A percentile compares a stretch with the other conserved stretches of the same genome.
Conservation (phyloP, 2,888 invertebrate species). For the Serripes groenlandicus region DNA sequence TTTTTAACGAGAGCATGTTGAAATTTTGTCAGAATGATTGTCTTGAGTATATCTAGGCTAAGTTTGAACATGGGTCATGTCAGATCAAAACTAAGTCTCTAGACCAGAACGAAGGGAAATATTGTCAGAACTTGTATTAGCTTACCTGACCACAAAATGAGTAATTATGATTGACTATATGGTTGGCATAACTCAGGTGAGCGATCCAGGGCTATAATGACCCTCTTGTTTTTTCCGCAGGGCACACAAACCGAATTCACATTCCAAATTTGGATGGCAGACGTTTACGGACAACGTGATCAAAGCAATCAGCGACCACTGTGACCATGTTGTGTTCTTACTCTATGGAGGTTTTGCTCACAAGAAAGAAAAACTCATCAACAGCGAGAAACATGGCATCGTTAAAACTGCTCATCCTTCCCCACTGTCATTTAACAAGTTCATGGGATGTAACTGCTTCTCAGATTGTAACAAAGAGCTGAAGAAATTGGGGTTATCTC, state of each 20-base stretch:
- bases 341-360: constrained; percentile 85
- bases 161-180: no score
- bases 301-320: constrained; percentile 71
- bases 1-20: no score
- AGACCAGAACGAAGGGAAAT: no score
- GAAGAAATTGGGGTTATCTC: constrained; percentile 64
- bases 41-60: no score
- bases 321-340: constrained; percentile 79
- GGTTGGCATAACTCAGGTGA: no score
- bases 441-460: constrained; percentile 81
- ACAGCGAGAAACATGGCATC: constrained; percentile 76
- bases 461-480: constrained; percentile 77
- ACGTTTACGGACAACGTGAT: constrained; percentile 83
- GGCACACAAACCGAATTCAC: constrained; percentile 82
- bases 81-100: no score
- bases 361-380: constrained; percentile 81
- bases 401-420: constrained; percentile 84
- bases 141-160: no score
- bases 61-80: no score
- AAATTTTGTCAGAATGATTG: no score
- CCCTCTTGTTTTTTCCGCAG: no score
- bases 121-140: no score
- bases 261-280: constrained; percentile 83
- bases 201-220: no score
- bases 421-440: constrained; percentile 80